phyloP scores from a whole-genome alignment of 2,113 vertebrate species.

The Cynoglossus semilaevis region DNA sequence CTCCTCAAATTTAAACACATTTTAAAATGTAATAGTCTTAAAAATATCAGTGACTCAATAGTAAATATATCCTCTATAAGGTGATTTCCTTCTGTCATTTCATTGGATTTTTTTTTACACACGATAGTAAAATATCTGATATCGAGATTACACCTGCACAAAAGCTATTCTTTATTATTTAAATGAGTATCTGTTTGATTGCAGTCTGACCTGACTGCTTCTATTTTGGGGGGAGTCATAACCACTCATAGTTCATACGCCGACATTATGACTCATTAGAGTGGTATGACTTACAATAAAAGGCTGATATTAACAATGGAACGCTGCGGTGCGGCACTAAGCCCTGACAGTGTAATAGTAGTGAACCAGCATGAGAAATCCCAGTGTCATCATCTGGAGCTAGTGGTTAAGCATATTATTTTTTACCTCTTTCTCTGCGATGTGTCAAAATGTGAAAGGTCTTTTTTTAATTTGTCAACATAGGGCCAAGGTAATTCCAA shows the following conservation, averaged over 20 bases:
- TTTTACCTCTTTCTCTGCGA: not conserved
- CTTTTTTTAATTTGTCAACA: too few species aligned
- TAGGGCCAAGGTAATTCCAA: too few species aligned
- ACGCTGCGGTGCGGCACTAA: not conserved
- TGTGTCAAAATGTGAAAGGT: not conserved
- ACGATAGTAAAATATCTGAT: too few species aligned
- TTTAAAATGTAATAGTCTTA: too few species aligned
- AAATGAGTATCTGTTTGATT: not conserved
- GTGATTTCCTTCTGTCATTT: too few species aligned
- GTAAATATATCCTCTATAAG: too few species aligned
- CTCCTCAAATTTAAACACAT: too few species aligned
- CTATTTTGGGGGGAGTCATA: not conserved
- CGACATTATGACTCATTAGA: not conserved
- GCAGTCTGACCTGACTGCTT: not conserved
- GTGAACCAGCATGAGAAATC: not conserved
- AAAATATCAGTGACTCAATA: too few species aligned
- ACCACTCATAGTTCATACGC: not conserved
- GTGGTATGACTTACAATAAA: not conserved
- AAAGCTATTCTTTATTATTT: too few species aligned
- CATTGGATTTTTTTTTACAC: too few species aligned
- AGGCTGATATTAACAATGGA: not conserved
- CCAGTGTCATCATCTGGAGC: too few species aligned
- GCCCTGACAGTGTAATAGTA: not conserved
- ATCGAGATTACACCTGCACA: too few species aligned
- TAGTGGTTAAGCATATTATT: not conserved